phyloP scores from a whole-genome alignment of 1,140 invertebrate species.

The Drosophila asahinai region DNA sequence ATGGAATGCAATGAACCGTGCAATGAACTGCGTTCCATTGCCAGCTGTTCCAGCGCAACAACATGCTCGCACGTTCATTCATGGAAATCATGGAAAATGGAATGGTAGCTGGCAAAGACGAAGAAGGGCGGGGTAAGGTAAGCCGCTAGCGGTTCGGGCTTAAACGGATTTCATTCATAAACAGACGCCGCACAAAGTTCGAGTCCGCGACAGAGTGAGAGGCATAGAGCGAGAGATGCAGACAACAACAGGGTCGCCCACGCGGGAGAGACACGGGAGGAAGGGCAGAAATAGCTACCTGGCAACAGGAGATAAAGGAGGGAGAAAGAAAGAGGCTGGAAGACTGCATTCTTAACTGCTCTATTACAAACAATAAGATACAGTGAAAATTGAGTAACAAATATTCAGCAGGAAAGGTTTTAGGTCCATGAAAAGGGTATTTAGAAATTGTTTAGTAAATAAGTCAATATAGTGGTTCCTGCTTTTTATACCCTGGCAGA shows the following conservation, averaged over 20 bases:
- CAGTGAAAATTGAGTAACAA: constrained; percentile 4
- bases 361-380: constrained; percentile 58
- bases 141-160: constrained; percentile 42
- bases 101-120: constrained; percentile 6
- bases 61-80: constrained; percentile 38
- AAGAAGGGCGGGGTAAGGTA: constrained; percentile 6
- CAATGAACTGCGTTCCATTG: constrained; percentile 11
- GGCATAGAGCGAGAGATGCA: not conserved
- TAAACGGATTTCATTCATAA: constrained; percentile 63
- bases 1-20: constrained; percentile 41
- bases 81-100: constrained; percentile 26
- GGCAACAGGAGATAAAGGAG: constrained; percentile 32
- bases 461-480: too few relatives aligned
- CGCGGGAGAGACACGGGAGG: constrained; percentile 7
- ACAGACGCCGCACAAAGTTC: constrained; percentile 58
- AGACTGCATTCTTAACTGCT: constrained; percentile 67
- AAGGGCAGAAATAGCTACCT: constrained; percentile 34
- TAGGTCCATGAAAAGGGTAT: not conserved
- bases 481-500: too few relatives aligned
- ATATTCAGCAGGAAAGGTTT: not conserved
- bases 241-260: constrained; percentile 23
- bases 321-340: constrained; percentile 32
- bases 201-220: constrained; percentile 1
- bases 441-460: too few relatives aligned
- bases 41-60: constrained; percentile 11